Percentiles rank a stretch among this genome's conserved stretches.
phyloP scores from a whole-genome alignment of 2,888 invertebrate species.

The Erpobdella octoculata region DNA sequence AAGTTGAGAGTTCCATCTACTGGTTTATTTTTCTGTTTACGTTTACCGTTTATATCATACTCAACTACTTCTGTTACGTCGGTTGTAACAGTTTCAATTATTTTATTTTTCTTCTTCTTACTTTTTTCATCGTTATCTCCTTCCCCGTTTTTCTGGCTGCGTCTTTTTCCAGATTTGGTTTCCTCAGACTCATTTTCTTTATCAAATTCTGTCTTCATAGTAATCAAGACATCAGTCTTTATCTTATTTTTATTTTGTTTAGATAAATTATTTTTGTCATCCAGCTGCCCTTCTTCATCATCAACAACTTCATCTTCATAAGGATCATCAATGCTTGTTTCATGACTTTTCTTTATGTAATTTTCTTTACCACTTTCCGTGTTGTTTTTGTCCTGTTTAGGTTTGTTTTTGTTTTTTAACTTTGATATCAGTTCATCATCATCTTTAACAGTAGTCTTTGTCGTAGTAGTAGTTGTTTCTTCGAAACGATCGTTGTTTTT shows the following conservation, averaged over 20 bases:
- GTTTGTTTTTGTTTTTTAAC: not conserved
- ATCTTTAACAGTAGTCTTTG: not conserved
- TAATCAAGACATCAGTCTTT: no score
- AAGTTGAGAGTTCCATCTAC: not conserved
- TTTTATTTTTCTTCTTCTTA: not conserved
- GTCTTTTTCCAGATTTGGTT: not conserved
- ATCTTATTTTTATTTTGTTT: no score
- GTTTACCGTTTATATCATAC: not conserved
- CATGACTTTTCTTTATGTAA: no score
- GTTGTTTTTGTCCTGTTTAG: not conserved
- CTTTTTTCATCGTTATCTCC: not conserved
- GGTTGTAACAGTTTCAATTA: constrained; percentile 5
- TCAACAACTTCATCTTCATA: not conserved
- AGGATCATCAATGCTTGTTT: no score
- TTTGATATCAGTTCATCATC: not conserved
- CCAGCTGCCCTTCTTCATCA: not conserved
- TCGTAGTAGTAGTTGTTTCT: constrained; percentile 1
- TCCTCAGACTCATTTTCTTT: not conserved
- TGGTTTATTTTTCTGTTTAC: not conserved
- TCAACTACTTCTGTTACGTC: not conserved
- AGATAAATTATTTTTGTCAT: no score
- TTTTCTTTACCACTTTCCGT: not conserved
- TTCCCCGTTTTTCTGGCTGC: not conserved
- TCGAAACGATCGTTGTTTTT: not conserved
- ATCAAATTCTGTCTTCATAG: not conserved